Evolutionary conservation across 2,113 vertebrate genomes (phyloP), one percentile per base, ranked within the genome.

Genomic region (Harpagus bidentatus): DNA sequence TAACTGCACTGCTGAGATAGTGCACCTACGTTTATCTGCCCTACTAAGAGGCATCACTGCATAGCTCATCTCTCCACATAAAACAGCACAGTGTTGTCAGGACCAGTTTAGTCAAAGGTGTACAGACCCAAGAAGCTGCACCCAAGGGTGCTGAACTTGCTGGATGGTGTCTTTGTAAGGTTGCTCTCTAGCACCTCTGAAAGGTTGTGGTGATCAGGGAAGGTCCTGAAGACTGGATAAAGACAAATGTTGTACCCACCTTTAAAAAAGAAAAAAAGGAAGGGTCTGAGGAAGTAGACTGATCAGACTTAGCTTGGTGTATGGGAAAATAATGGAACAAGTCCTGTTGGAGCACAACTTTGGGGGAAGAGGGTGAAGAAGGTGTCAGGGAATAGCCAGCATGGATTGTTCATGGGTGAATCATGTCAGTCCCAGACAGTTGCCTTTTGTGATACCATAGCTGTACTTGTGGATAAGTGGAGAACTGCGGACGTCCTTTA

Each of bases 151-250:
- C 31, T n/a, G 25, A 42, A 43, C 14, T 17, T 73, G 5, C 11
- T 43, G 17, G 10, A 13, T 3, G 0, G 3, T 36, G 10, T 21
- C 21, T 4, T 25, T 36, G 16, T 1, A 7, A 78, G 7, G 9
- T 10, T 42, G 36, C 4, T 70, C 12, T 52, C 25, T 10, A 47
- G 38, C 11, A 52, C 5, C 28, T 69, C 14, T n/a, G 6, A 67
- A 76, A 80, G 20, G 6, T 17, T 80, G 13, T 16, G 9, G 43
- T 50, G n/a, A 14, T 11, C 3, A 8, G 7, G 6, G 18, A 59
- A 59, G 16, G 17, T 59, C 14, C 13, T 20, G 10, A 89, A 53
- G 29, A 67, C 16, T 53, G 10, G 26, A 52, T 7, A 58, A 88
- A 50, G 15, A 16, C 4, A 71, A 38, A 34, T 3, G 13, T 16